Conservation (phyloP, 2,113 vertebrate genomes). For the Cebidichthys violaceus region DNA sequence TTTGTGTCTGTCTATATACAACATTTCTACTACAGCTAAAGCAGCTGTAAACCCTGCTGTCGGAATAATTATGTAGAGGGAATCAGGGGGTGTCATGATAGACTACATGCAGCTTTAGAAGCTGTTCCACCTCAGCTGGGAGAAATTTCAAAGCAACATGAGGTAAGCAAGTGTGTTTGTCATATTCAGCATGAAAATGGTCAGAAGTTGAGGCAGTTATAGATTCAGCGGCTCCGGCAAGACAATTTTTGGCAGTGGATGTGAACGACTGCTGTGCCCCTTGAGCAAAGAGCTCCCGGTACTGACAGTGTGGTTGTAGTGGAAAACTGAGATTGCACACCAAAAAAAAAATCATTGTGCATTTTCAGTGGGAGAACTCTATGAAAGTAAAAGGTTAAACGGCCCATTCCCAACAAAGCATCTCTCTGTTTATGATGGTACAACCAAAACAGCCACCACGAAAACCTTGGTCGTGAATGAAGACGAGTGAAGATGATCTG, state of each 20-base stretch:
- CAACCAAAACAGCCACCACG: not conserved
- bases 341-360: too few species aligned
- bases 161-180: not conserved
- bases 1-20: too few species aligned
- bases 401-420: not conserved
- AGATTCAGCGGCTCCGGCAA: conserved; percentile 17
- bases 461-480: not conserved
- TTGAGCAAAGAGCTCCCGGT: conserved; percentile 37
- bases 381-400: conserved; percentile 28
- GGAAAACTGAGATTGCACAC: not conserved
- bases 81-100: not conserved
- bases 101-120: not conserved
- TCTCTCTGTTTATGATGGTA: not conserved
- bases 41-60: not conserved
- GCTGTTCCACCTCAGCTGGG: not conserved
- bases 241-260: conserved; percentile 24
- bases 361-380: not conserved
- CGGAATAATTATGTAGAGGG: not conserved
- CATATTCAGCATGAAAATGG: conserved; percentile 15
- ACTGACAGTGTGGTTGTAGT: not conserved
- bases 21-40: not conserved
- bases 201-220: conserved; percentile 10
- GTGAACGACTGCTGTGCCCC: conserved; percentile 22
- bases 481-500: not conserved
- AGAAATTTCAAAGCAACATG: conserved; percentile 13